Percentiles rank a stretch among this genome's conserved stretches.
Evolutionary conservation across 2,888 invertebrate species (phyloP).

Genomic region (Baronia brevicornis): DNA sequence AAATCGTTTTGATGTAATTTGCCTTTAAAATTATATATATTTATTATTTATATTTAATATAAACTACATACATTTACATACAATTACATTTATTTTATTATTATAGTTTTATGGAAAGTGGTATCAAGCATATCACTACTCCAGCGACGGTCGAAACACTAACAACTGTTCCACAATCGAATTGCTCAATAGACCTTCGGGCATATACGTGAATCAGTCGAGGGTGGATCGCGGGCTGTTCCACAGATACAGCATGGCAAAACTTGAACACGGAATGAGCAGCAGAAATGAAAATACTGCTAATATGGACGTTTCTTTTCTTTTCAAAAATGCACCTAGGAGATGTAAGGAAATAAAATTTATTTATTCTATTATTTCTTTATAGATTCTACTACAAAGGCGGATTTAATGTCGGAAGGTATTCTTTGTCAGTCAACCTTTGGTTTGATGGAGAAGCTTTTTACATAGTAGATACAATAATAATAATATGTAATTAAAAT

Average conservation of each 20-base stretch:
- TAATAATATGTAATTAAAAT: neutral
- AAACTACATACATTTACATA: constrained; percentile 3
- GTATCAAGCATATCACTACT: constrained; percentile 53
- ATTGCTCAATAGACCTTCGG: constrained; percentile 33
- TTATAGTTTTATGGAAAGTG: constrained; percentile 61
- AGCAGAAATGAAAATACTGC: constrained; percentile 33
- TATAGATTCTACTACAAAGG: too few species aligned
- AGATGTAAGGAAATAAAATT: constrained; percentile 46
- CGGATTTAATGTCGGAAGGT: too few species aligned
- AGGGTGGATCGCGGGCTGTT: constrained; percentile 51
- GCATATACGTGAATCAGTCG: constrained; percentile 49
- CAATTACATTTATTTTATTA: too few species aligned
- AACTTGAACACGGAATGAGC: constrained; percentile 31
- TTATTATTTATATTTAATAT: neutral
- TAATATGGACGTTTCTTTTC: constrained; percentile 38
- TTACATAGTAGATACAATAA: too few species aligned
- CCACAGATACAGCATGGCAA: constrained; percentile 47
- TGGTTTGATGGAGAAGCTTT: too few species aligned
- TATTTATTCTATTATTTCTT: constrained; percentile 9
- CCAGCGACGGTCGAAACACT: constrained; percentile 43
- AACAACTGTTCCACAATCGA: constrained; percentile 53
- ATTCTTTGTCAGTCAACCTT: too few species aligned
- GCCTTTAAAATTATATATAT: too few species aligned
- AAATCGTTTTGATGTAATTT: too few species aligned
- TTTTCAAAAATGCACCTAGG: constrained; percentile 45